Evolutionary conservation across 2,113 vertebrate genomes (phyloP), one percentile per base, ranked within the genome.

Genomic region (Martes martes): DNA sequence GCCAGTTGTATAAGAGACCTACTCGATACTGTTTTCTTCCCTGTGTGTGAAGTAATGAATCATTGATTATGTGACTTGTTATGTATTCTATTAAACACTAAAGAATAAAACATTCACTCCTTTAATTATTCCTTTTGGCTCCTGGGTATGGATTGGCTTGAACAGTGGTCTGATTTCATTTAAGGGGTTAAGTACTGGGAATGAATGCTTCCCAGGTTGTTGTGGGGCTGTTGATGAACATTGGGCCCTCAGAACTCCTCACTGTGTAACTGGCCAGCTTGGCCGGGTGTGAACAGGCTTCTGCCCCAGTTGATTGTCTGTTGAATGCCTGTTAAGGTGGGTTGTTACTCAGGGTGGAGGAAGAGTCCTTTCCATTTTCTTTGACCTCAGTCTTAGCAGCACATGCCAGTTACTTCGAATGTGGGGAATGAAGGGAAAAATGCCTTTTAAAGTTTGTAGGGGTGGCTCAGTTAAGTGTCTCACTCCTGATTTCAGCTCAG

Each of bases 81-180:
- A 93, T 96, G 82, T 98, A 97, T 97, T 95, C 97, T 97, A 98
- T 98, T 98, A 98, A 98, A 98, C 97, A 98, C 97, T 98, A 98
- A 98, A 97, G 59, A 98, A 98, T 97, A 98, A 98, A 98, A 94
- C 85, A 93, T 97, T 96, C 91, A 96, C 91, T 98, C 89, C 90
- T 98, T 98, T 95, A 92, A 85, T 96, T 97, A 95, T 89, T 98
- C 79, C 81, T 96, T 63, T 94, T 95, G 96, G 28, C 85, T 97
- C 18, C 61, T 84, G 82, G 52, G 55, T 93, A 84, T 97, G 71
- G 55, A 91, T 83, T 97, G 84, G 61, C 47, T 83, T 26, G 15
- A 33, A 96, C 57, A 28, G 9, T 93, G 39, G 63, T 89, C 45
- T 94, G 23, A 93, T 95, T 95, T 98, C 42, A 91, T 36, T 74